phyloP scores from a whole-genome alignment of 2,888 invertebrate genomes.

The Clepsis dumicolana region DNA sequence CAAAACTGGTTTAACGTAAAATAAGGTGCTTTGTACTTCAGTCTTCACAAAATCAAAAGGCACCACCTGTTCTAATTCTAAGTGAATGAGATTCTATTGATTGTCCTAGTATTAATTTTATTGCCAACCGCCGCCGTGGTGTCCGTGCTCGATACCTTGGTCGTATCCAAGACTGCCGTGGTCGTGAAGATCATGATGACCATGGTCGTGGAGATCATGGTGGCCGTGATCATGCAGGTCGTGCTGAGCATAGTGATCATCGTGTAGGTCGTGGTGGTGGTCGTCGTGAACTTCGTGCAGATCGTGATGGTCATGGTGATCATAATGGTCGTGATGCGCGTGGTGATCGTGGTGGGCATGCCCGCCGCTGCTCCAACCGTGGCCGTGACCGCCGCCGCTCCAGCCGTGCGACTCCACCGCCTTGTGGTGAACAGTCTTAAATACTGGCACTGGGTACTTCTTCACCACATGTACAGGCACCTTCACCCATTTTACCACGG shows the following conservation, averaged over 20 bases:
- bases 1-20: conserved; percentile 53
- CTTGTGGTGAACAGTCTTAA: conserved; percentile 81
- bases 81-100: conserved; percentile 43
- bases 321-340: conserved; percentile 18
- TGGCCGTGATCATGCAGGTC: conserved; percentile 29
- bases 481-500: conserved; percentile 82
- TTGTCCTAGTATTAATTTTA: conserved; percentile 10
- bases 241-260: conserved; percentile 10
- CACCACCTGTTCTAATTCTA: conserved; percentile 41
- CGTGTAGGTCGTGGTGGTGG: conserved; percentile 25
- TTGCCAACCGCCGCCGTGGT: conserved; percentile 48
- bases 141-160: conserved; percentile 45
- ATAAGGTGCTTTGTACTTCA: conserved; percentile 29
- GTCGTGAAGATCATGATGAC: conserved; percentile 45
- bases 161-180: conserved; percentile 39
- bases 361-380: conserved; percentile 29
- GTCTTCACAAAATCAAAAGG: conserved; percentile 24
- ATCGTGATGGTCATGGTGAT: conserved; percentile 21
- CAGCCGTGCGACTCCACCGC: conserved; percentile 53
- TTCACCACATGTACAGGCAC: conserved; percentile 77
- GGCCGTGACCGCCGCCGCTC: conserved; percentile 52
- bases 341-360: conserved; percentile 2
- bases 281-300: conserved; percentile 15
- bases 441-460: conserved; percentile 73
- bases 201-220: conserved; percentile 45